These are phyloP conservation scores for Physocephala rufipes DNA, from an alignment of 2,888 invertebrate species.

Conservation along the genomic window DNA sequence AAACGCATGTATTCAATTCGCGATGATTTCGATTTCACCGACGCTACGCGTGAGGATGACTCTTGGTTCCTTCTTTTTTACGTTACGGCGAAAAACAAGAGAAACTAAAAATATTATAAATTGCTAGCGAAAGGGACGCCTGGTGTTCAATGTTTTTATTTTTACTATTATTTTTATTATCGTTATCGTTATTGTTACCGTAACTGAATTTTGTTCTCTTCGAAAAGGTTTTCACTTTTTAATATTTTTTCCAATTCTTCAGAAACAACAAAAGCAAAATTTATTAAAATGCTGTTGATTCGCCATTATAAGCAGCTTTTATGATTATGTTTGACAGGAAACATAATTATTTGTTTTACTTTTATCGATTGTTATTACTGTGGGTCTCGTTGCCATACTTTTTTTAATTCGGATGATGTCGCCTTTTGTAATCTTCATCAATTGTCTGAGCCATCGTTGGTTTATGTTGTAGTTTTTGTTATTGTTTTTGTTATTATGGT, in stretches of 20 bases:
- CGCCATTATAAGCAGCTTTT: not conserved
- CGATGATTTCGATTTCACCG: not conserved
- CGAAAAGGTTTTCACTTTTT: no score
- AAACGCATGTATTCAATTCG: not conserved
- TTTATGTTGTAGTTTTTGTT: constrained; percentile 14
- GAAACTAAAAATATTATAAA: no score
- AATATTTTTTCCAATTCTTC: no score
- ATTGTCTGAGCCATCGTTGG: no score
- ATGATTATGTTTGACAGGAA: constrained; percentile 23
- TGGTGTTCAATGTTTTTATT: not conserved
- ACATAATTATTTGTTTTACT: constrained; percentile 14
- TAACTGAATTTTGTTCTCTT: no score
- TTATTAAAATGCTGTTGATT: no score
- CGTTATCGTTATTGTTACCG: constrained; percentile 4
- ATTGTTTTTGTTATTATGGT: not conserved
- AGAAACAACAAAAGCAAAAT: no score
- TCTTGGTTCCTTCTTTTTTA: no score
- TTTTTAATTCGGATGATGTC: not conserved
- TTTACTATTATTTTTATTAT: constrained; percentile 23
- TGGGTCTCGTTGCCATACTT: not conserved
- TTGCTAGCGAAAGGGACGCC: no score
- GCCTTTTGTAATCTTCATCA: no score
- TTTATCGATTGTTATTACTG: constrained; percentile 12
- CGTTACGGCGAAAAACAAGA: no score
- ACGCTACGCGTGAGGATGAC: no score